These are phyloP conservation scores for Ceratitis capitata DNA, from an alignment of 1,140 invertebrate genomes.

Conservation along the genomic window DNA sequence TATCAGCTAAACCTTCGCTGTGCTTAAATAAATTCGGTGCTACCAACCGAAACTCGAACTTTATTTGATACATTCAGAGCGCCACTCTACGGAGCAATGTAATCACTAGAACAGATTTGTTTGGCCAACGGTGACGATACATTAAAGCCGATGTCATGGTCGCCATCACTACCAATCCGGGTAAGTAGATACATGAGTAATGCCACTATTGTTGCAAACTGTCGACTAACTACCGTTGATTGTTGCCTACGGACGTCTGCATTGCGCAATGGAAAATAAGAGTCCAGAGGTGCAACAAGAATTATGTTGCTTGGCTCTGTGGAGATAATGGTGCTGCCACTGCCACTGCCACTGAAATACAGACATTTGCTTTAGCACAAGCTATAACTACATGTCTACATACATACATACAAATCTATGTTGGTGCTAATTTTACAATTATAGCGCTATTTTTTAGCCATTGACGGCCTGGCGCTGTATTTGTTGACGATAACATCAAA, in stretches of 20 bases:
- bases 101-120: background rate
- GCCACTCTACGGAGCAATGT: background rate
- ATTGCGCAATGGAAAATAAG: constrained; percentile 31
- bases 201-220: background rate
- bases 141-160: constrained; percentile 15
- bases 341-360: background rate
- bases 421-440: constrained; percentile 7
- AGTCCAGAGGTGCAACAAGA: background rate
- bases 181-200: too few relatives aligned
- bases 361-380: background rate
- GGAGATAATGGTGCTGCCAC: background rate
- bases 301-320: background rate
- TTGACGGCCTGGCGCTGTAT: background rate
- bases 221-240: background rate
- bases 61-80: constrained; percentile 2
- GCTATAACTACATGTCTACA: background rate
- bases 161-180: too few relatives aligned
- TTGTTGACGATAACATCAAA: background rate
- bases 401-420: background rate
- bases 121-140: background rate
- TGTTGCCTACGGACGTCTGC: background rate
- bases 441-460: background rate
- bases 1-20: background rate
- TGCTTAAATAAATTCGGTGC: background rate
- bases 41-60: background rate